These are phyloP conservation scores for Bucco capensis DNA, from an alignment of 2,113 vertebrate species.

Conservation along the genomic window DNA sequence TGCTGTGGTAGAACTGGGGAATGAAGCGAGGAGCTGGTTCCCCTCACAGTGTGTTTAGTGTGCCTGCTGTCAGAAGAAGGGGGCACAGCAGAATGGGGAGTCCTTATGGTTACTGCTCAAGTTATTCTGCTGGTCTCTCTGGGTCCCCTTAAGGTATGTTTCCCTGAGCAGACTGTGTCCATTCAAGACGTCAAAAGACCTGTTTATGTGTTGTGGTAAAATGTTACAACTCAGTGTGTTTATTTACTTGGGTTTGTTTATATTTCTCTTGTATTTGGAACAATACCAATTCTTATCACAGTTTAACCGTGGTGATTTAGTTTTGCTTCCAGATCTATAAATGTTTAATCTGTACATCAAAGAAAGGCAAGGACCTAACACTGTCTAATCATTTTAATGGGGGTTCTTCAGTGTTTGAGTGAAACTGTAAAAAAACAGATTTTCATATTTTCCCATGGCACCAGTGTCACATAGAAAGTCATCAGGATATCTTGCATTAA, in stretches of 20 bases:
- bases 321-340: not conserved
- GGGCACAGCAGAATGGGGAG: not conserved
- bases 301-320: not conserved
- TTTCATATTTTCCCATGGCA: not conserved
- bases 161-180: not conserved
- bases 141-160: not conserved
- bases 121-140: not conserved
- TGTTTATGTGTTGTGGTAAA: not conserved
- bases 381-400: not conserved
- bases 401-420: not conserved
- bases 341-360: conserved; percentile 11
- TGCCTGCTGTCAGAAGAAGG: not conserved
- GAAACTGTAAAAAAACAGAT: not conserved
- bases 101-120: not conserved
- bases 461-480: not conserved
- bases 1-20: not conserved
- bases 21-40: not conserved
- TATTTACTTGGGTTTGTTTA: not conserved
- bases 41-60: not conserved
- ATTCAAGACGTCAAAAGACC: not conserved
- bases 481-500: not conserved
- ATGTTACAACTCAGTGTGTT: not conserved
- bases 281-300: not conserved
- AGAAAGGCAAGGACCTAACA: not conserved
- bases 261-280: not conserved